Evolutionary conservation across 2,888 invertebrate genomes (phyloP).

Genomic region (Lochmaea crataegi): DNA sequence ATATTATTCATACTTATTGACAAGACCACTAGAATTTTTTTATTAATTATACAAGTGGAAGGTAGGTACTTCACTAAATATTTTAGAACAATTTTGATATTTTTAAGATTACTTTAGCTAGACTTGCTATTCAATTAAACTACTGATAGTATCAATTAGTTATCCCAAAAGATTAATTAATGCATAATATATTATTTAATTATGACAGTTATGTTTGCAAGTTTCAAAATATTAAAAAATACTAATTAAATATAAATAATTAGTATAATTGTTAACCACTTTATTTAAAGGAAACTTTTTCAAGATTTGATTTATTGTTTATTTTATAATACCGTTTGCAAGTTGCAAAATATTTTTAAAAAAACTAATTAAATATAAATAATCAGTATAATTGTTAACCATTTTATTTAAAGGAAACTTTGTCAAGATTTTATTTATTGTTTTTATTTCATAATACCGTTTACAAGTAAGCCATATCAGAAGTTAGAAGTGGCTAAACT

Average conservation of each 20-base stretch:
- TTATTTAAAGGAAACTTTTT: not conserved
- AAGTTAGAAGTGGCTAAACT: conserved; percentile 13
- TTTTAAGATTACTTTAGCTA: too few relatives aligned
- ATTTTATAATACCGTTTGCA: not conserved
- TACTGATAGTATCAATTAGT: too few relatives aligned
- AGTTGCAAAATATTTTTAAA: too few relatives aligned
- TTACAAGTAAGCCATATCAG: not conserved
- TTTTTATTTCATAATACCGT: not conserved
- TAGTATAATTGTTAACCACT: not conserved
- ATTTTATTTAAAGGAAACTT: not conserved
- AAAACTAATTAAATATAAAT: not conserved
- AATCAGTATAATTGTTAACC: not conserved
- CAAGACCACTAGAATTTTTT: not conserved
- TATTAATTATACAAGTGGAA: not conserved
- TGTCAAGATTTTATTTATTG: too few relatives aligned
- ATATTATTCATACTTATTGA: not conserved
- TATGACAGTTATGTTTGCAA: not conserved
- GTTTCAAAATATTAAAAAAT: too few relatives aligned
- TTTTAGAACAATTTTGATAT: too few relatives aligned
- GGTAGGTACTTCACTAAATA: not conserved
- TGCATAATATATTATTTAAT: not conserved
- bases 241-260: not conserved
- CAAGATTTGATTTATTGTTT: not conserved
- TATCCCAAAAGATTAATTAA: too few relatives aligned
- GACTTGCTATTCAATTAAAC: too few relatives aligned